phyloP scores from a whole-genome alignment of 2,888 invertebrate species.

The Lepas anatifera region DNA sequence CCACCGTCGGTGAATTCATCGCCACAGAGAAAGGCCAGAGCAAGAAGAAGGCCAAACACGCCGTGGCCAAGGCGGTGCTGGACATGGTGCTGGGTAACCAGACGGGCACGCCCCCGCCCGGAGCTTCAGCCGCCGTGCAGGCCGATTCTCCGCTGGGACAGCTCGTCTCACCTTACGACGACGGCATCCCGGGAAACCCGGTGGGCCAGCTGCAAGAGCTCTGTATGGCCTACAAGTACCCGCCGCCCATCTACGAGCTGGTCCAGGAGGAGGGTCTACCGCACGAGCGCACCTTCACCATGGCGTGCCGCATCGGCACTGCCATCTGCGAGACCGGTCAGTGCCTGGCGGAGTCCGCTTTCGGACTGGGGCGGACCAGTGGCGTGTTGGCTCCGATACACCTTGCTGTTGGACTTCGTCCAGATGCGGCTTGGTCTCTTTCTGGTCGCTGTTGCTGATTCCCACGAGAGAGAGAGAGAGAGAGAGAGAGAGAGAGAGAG shows the following conservation, averaged over 20 bases:
- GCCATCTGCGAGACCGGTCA: constrained; percentile 55
- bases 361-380: too few species aligned
- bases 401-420: too few species aligned
- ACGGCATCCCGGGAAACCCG: constrained; percentile 78
- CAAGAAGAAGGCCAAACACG: constrained; percentile 95
- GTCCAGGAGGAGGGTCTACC: constrained; percentile 68
- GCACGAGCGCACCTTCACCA: constrained; percentile 86
- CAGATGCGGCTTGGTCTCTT: too few species aligned
- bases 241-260: constrained; percentile 86
- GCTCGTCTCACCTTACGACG: constrained; percentile 41
- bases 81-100: constrained; percentile 36
- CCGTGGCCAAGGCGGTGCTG: constrained; percentile 81
- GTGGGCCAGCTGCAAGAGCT: constrained; percentile 86
- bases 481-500: not conserved
- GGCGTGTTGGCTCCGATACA: too few species aligned
- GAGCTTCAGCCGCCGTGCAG: too few species aligned
- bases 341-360: too few species aligned
- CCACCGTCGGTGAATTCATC: constrained; percentile 64
- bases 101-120: not conserved
- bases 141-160: not conserved
- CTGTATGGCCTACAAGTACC: constrained; percentile 92
- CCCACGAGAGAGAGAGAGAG: too few species aligned
- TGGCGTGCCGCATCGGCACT: constrained; percentile 70
- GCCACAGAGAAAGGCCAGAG: constrained; percentile 88
- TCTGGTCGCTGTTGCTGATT: too few species aligned